phyloP scores from a whole-genome alignment of 2,888 invertebrate species.

The Melanchra persicariae region DNA sequence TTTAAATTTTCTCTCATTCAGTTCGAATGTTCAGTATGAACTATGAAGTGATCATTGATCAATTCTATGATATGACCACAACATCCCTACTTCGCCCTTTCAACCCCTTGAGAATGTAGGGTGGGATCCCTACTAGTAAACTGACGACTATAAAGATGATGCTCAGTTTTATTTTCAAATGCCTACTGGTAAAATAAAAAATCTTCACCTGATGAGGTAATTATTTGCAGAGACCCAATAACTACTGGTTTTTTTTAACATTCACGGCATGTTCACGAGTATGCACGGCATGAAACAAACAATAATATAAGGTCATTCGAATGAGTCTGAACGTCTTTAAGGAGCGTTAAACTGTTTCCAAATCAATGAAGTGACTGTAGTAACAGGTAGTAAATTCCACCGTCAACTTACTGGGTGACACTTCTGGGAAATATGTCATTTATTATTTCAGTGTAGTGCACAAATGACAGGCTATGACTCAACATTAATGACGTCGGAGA shows the following conservation, averaged over 20 bases:
- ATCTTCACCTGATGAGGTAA: neutral
- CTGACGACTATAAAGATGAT: neutral
- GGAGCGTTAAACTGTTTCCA: conserved; percentile 17
- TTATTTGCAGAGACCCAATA: neutral
- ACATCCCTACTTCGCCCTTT: neutral
- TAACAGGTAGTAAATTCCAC: conserved; percentile 65
- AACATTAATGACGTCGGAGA: conserved; percentile 79
- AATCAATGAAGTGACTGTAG: conserved; percentile 42
- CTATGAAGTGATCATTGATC: no score
- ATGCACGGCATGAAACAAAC: conserved; percentile 26
- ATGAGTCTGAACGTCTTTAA: conserved; percentile 20
- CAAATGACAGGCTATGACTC: conserved; percentile 80
- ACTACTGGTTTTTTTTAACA: conserved; percentile 30
- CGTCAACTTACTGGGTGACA: conserved; percentile 71
- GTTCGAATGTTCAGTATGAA: no score
- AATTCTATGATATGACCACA: no score
- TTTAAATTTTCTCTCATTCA: no score
- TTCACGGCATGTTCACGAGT: conserved; percentile 22
- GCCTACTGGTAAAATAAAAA: neutral
- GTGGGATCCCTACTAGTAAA: neutral
- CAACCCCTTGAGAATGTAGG: neutral
- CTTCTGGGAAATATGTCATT: conserved; percentile 81
- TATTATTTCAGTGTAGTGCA: conserved; percentile 77
- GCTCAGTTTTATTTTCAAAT: neutral
- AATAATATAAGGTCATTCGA: conserved; percentile 32